phyloP scores from a whole-genome alignment of 2,888 invertebrate genomes.

The Clepsis dumicolana region DNA sequence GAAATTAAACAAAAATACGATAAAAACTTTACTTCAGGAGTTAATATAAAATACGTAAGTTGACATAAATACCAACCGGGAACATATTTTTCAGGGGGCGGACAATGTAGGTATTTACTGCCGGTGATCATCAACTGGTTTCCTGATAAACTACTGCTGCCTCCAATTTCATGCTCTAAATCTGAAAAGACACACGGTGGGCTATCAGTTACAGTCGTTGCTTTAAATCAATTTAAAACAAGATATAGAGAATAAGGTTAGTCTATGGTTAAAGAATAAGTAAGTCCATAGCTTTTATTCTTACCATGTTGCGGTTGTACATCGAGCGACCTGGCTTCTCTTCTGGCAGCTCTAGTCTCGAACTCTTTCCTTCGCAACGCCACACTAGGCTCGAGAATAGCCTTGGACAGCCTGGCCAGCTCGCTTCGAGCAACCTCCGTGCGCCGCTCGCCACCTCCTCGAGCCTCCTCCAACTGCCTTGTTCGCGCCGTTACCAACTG shows the following conservation, averaged over 20 bases:
- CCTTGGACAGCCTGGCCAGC: slow-evolving; percentile 88
- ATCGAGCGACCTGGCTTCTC: slow-evolving; percentile 79
- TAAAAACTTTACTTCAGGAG: background rate
- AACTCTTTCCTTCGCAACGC: slow-evolving; percentile 90
- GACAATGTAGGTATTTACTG: slow-evolving; percentile 92
- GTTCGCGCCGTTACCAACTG: slow-evolving; percentile 91
- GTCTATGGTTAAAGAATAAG: background rate
- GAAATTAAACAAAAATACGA: slow-evolving; percentile 51
- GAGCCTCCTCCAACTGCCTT: slow-evolving; percentile 90
- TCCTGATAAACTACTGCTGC: slow-evolving; percentile 87
- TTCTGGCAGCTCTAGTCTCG: slow-evolving; percentile 84
- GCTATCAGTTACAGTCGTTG: background rate
- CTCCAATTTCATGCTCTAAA: slow-evolving; percentile 82
- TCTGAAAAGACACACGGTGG: slow-evolving; percentile 64
- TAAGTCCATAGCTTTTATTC: background rate
- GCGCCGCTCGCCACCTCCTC: slow-evolving; percentile 87
- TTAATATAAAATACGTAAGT: background rate
- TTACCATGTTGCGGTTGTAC: slow-evolving; percentile 78
- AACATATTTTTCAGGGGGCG: slow-evolving; percentile 88
- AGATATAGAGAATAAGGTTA: background rate
- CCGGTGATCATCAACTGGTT: slow-evolving; percentile 92
- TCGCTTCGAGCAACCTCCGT: slow-evolving; percentile 90
- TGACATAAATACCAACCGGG: slow-evolving; percentile 64
- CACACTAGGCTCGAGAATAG: slow-evolving; percentile 91
- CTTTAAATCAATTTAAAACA: too few relatives aligned